Conservation (phyloP, 2,888 invertebrate genomes). For the Acronicta leporina region DNA sequence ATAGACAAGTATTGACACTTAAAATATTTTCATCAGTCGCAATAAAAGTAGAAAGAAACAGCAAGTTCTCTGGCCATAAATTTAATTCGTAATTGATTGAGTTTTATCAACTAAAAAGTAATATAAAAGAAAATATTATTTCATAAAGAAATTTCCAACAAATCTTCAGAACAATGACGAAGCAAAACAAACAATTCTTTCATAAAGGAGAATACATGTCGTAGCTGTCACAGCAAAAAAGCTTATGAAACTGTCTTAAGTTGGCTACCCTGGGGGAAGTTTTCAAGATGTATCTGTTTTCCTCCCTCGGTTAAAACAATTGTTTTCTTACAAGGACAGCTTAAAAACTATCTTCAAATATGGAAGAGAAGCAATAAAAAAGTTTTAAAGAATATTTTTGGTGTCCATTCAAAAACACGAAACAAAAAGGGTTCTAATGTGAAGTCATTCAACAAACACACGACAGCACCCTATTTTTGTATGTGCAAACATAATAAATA, state of each 20-base stretch:
- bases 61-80: too few relatives aligned
- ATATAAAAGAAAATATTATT: conserved; percentile 27
- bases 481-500: conserved; percentile 84
- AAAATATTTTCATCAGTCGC: too few relatives aligned
- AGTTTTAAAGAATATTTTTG: background rate
- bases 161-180: conserved; percentile 48
- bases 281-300: conserved; percentile 65
- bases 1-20: too few relatives aligned
- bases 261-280: conserved; percentile 61
- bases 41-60: too few relatives aligned
- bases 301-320: conserved; percentile 50
- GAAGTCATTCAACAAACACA: conserved; percentile 76
- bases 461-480: conserved; percentile 72
- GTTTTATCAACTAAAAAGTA: conserved; percentile 13
- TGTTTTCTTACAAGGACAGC: conserved; percentile 20
- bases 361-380: background rate
- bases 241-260: conserved; percentile 72
- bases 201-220: conserved; percentile 68
- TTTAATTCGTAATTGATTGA: background rate
- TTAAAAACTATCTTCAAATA: conserved; percentile 20
- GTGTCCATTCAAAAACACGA: conserved; percentile 34
- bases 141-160: conserved; percentile 25
- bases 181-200: conserved; percentile 63
- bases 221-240: conserved; percentile 73
- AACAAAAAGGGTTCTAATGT: conserved; percentile 57